Percentiles rank a stretch among this genome's conserved stretches.
phyloP scores from a whole-genome alignment of 2,113 vertebrate species.

The Copsychus sechellarum region DNA sequence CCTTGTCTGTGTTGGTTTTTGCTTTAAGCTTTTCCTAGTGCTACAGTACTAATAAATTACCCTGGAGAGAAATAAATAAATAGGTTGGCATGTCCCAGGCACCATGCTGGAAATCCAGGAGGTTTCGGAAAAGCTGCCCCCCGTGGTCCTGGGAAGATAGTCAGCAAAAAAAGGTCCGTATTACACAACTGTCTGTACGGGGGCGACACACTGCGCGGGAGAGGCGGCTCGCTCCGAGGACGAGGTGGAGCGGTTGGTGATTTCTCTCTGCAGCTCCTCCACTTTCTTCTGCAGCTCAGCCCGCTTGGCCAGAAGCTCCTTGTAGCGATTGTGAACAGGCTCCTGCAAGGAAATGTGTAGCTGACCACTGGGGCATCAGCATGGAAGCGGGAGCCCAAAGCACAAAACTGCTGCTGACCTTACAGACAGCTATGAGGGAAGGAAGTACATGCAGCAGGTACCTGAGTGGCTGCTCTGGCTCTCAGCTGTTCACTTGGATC shows the following conservation, averaged over 20 bases:
- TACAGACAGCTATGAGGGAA: background rate
- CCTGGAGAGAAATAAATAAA: constrained; percentile 68
- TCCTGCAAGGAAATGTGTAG: constrained; percentile 71
- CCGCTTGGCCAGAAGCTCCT: constrained; percentile 92
- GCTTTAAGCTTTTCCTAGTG: constrained; percentile 44
- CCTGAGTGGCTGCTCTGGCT: background rate
- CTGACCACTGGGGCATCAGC: background rate
- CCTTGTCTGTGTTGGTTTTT: background rate
- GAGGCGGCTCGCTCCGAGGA: constrained; percentile 87
- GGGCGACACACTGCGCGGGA: constrained; percentile 84
- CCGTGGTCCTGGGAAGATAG: background rate
- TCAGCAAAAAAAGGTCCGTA: accelerated
- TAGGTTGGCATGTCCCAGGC: constrained; percentile 48
- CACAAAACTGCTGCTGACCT: background rate
- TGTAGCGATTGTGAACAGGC: constrained; percentile 90
- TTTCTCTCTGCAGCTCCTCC: constrained; percentile 92
- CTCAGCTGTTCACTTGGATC: background rate
- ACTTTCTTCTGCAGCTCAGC: constrained; percentile 94
- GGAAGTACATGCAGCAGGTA: accelerated
- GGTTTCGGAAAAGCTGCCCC: constrained; percentile 22
- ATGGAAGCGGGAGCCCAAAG: background rate
- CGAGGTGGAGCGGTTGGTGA: constrained; percentile 86
- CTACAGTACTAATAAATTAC: constrained; percentile 37
- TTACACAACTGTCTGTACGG: constrained; percentile 92
- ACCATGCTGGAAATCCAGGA: background rate